These are phyloP conservation scores for Vanessa cardui DNA, from an alignment of 2,888 invertebrate genomes.

Conservation along the genomic window DNA sequence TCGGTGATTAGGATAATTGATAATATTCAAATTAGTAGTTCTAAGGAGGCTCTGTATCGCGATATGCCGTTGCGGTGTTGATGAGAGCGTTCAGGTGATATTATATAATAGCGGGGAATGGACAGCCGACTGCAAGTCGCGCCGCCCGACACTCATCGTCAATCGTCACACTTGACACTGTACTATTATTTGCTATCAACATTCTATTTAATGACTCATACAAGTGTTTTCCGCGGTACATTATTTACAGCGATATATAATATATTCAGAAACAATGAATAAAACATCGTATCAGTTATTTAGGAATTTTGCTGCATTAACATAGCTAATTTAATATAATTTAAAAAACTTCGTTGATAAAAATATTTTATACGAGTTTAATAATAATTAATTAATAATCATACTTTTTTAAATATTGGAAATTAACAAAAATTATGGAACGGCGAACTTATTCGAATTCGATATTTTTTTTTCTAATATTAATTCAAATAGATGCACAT, in stretches of 20 bases:
- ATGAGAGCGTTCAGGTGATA: conserved; percentile 67
- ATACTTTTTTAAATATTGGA: too few relatives aligned
- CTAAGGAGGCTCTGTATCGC: conserved; percentile 42
- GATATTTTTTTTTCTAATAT: too few relatives aligned
- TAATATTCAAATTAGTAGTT: not conserved
- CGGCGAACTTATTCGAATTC: too few relatives aligned
- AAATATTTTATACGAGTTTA: too few relatives aligned
- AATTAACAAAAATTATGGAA: too few relatives aligned
- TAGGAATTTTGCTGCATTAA: too few relatives aligned
- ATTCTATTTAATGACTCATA: conserved; percentile 35
- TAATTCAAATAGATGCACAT: too few relatives aligned
- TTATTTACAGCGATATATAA: not conserved
- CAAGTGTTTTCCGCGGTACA: conserved; percentile 7
- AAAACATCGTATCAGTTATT: too few relatives aligned
- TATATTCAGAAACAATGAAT: too few relatives aligned
- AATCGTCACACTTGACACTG: conserved; percentile 27
- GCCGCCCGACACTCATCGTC: conserved; percentile 45
- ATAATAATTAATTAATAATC: too few relatives aligned
- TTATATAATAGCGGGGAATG: conserved; percentile 58
- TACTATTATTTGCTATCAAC: conserved; percentile 57
- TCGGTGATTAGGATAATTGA: not conserved
- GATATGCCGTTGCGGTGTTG: conserved; percentile 56
- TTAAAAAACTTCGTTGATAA: too few relatives aligned
- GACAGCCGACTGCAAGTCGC: conserved; percentile 57
- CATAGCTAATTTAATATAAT: too few relatives aligned